Conservation (phyloP, 2,888 invertebrate species). For the Xanthostigma xanthostigma region DNA sequence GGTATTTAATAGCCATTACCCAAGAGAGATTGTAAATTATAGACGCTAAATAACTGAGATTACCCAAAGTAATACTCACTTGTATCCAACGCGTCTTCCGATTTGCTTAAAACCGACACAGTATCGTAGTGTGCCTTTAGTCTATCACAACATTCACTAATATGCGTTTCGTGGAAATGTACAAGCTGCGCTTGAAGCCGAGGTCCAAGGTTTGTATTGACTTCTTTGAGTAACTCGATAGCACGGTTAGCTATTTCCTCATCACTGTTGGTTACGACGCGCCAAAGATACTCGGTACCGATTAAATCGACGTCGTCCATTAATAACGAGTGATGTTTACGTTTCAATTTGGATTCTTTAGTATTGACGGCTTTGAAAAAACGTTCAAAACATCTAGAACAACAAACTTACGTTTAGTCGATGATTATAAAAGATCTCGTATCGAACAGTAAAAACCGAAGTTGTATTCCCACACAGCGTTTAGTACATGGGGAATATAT, state of each 20-base stretch:
- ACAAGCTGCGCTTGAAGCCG: conserved; percentile 60
- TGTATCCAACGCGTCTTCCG: conserved; percentile 29
- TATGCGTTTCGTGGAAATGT: conserved; percentile 82
- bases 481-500: too few species aligned
- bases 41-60: too few species aligned
- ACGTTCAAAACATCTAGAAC: conserved; percentile 46
- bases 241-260: conserved; percentile 89
- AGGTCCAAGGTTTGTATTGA: conserved; percentile 85
- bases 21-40: too few species aligned
- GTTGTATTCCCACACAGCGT: too few species aligned
- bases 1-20: too few species aligned
- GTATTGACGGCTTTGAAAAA: conserved; percentile 92
- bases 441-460: too few species aligned
- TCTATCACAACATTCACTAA: conserved; percentile 82
- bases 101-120: conserved; percentile 45
- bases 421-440: too few species aligned
- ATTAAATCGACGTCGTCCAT: conserved; percentile 91
- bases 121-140: conserved; percentile 77
- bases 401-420: conserved; percentile 5
- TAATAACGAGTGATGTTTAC: conserved; percentile 69
- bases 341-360: conserved; percentile 83
- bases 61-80: conserved; percentile 21
- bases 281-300: conserved; percentile 92
- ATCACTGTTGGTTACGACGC: conserved; percentile 66
- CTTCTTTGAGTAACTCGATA: conserved; percentile 81